phyloP scores from a whole-genome alignment of 2,888 invertebrate genomes.

The Drosophila multiciliata region DNA sequence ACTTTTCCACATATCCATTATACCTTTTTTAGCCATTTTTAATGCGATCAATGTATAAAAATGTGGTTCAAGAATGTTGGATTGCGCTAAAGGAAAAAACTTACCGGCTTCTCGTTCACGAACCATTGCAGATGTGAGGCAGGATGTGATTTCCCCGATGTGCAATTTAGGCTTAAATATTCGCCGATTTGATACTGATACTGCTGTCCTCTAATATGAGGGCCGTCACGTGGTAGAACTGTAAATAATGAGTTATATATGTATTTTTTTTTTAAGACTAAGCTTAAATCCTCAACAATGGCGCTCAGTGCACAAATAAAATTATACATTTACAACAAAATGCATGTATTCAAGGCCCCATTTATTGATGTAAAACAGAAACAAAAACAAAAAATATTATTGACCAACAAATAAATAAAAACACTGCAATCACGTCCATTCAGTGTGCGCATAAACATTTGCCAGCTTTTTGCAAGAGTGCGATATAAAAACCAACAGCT shows the following conservation, averaged over 20 bases:
- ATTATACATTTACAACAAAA: neutral
- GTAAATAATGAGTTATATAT: slow-evolving; percentile 37
- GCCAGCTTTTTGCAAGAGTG: slow-evolving; percentile 3
- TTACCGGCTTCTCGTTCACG: slow-evolving; percentile 91
- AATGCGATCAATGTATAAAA: neutral
- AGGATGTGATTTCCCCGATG: slow-evolving; percentile 91
- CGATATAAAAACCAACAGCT: neutral
- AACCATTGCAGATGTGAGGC: slow-evolving; percentile 91
- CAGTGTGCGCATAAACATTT: slow-evolving; percentile 13
- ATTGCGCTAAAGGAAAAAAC: slow-evolving; percentile 49
- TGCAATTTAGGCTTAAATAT: slow-evolving; percentile 90
- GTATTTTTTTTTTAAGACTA: neutral
- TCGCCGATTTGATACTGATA: slow-evolving; percentile 91
- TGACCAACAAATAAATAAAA: slow-evolving; percentile 14
- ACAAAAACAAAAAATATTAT: slow-evolving; percentile 8
- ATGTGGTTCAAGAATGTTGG: slow-evolving; percentile 10
- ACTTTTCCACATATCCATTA: neutral
- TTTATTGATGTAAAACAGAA: neutral
- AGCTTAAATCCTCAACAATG: neutral
- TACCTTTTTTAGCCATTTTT: neutral
- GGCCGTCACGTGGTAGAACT: slow-evolving; percentile 90
- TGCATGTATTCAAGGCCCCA: slow-evolving; percentile 24
- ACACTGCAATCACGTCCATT: slow-evolving; percentile 17
- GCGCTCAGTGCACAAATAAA: neutral
- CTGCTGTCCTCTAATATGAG: slow-evolving; percentile 90